Evolutionary conservation across 2,888 invertebrate genomes (phyloP), one percentile per base, ranked within the genome.

Genomic region (Tipula helvola): DNA sequence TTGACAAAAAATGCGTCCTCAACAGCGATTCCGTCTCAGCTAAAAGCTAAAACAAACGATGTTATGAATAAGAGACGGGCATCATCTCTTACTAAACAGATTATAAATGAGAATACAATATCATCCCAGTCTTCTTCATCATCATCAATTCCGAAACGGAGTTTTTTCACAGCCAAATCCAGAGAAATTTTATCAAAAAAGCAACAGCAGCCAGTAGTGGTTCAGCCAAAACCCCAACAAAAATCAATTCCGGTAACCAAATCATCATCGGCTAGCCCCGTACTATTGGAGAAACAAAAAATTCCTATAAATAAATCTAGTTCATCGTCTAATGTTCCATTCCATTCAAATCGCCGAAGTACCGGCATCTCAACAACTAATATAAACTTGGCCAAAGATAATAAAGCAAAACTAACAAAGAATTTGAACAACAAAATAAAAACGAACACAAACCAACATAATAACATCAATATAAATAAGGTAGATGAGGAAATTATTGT

Each of bases 131-230:
- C 86, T 10, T 52, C 87, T 85, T 84, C 84, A 84, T 84, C 84
- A 5, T 42, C 85, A 42, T 87, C 87, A 36, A 87, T 89, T 2
- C 89, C 89, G 18, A 88, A 88, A 36, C 90, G 90, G 4, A 92
- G 92, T 88, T 92, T 91, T 86, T 88, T 92, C 0, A 91, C 91
- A 0, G 91, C 91, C 83, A 91, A 91, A 87, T 92, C 92, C 1
- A 90, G 91, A 16, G 91, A 92, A 88, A 92, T 92, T 85, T 89
- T 92, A 12, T 91, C 91, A 47, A 89, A 83, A n/a, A 47, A 57
- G 28, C 71, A 84, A 18, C 86, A 87, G 47, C 47, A 84, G 57
- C 47, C 44, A 83, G 39, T 41, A 83, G 39, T 41, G 2, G 28
- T 71, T 10, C 71, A 71, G 28, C 71, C 71, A 1, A 71, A 71